phyloP scores from a whole-genome alignment of 2,113 vertebrate genomes.

The Morone saxatilis region DNA sequence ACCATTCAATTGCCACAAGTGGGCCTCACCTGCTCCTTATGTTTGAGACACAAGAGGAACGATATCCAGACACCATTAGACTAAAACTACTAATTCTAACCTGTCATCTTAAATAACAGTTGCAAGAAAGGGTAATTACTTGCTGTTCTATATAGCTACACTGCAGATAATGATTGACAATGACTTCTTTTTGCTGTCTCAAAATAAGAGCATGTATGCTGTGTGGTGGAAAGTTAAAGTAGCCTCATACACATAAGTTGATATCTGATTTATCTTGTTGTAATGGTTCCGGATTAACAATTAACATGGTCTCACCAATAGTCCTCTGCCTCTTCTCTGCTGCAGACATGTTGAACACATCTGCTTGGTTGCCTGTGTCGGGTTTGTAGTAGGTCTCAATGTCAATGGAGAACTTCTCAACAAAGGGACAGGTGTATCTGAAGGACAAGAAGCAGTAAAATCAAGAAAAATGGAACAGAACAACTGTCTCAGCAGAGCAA shows the following conservation, averaged over 20 bases:
- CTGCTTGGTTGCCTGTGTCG: conserved; percentile 91
- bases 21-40: conserved; percentile 49
- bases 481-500: neutral
- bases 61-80: conserved; percentile 5
- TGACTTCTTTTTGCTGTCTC: too few species aligned
- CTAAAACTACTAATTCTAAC: neutral
- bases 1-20: conserved; percentile 58
- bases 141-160: neutral
- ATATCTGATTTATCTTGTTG: neutral
- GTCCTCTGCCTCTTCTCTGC: conserved; percentile 92
- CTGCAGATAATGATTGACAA: neutral
- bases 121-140: neutral
- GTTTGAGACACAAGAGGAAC: neutral
- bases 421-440: conserved; percentile 98
- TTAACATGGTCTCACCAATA: conserved; percentile 84
- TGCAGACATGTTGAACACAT: conserved; percentile 95
- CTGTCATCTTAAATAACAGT: neutral
- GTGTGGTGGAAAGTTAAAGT: neutral
- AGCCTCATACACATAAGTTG: neutral
- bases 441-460: conserved; percentile 20
- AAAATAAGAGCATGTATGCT: neutral
- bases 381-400: conserved; percentile 98
- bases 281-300: neutral
- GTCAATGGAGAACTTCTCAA: conserved; percentile 99
- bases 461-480: neutral